Percentiles rank a stretch among this genome's conserved stretches.
These are phyloP conservation scores for Pristionchus fissidentatus DNA, from an alignment of 2,888 invertebrate species.

Conservation along the genomic window DNA sequence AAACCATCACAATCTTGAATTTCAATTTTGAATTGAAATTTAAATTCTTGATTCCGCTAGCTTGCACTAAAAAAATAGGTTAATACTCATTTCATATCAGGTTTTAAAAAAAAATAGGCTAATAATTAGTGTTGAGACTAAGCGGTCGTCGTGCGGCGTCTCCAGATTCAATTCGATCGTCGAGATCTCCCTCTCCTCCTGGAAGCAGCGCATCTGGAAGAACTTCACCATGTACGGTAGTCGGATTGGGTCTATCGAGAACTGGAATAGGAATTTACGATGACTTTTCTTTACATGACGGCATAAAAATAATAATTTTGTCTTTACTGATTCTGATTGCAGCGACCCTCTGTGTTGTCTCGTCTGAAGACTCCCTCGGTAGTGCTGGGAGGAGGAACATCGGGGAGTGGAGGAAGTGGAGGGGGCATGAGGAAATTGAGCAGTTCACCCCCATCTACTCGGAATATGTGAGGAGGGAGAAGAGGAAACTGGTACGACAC, in stretches of 20 bases:
- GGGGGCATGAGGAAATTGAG: slow-evolving; percentile 74
- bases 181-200: slow-evolving; percentile 70
- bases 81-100: too few species aligned
- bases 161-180: slow-evolving; percentile 72
- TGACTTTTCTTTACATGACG: neutral
- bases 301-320: too few species aligned
- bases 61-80: too few species aligned
- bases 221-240: slow-evolving; percentile 58
- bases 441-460: slow-evolving; percentile 73
- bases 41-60: too few species aligned
- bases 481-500: slow-evolving; percentile 55
- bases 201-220: slow-evolving; percentile 67
- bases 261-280: neutral
- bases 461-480: slow-evolving; percentile 71
- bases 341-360: slow-evolving; percentile 53
- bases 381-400: slow-evolving; percentile 48
- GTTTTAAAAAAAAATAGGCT: too few species aligned
- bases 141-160: slow-evolving; percentile 67
- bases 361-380: slow-evolving; percentile 68
- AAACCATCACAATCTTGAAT: too few species aligned
- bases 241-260: neutral
- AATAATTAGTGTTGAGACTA: too few species aligned
- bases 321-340: neutral
- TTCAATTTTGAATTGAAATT: too few species aligned
- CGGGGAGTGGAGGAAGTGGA: neutral